Evolutionary conservation across 2,888 invertebrate genomes (phyloP).

Genomic region (Carcina quercana): DNA sequence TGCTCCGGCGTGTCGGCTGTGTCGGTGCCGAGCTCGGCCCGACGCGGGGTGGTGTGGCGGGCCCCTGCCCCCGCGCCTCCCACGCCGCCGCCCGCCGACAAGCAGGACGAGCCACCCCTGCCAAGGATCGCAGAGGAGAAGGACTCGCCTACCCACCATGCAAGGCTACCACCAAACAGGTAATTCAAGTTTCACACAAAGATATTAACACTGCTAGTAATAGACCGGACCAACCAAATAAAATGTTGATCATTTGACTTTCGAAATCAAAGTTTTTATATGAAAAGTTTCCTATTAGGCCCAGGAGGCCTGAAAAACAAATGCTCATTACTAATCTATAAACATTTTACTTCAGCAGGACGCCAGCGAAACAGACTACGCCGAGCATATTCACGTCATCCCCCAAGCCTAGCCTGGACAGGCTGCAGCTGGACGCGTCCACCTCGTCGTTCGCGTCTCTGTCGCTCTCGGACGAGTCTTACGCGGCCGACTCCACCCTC

Average conservation of each 20-base stretch:
- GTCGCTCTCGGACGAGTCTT: slow-evolving; percentile 60
- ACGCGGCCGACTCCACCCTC: slow-evolving; percentile 41
- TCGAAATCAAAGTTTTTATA: too few relatives aligned
- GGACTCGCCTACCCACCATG: slow-evolving; percentile 82
- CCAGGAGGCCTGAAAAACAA: too few relatives aligned
- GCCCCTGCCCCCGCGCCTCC: slow-evolving; percentile 49
- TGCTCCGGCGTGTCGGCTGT: slow-evolving; percentile 67
- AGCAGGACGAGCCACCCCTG: slow-evolving; percentile 67
- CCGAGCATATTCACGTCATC: slow-evolving; percentile 66
- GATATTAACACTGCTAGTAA: too few relatives aligned
- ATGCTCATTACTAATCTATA: too few relatives aligned
- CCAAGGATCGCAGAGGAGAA: slow-evolving; percentile 93
- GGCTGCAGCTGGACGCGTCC: slow-evolving; percentile 40
- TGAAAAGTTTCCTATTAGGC: too few relatives aligned
- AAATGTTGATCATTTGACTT: too few relatives aligned
- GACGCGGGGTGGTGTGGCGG: slow-evolving; percentile 39
- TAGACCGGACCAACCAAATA: too few relatives aligned
- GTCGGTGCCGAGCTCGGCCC: slow-evolving; percentile 40
- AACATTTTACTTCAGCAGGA: slow-evolving; percentile 38
- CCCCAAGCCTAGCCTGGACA: slow-evolving; percentile 49
- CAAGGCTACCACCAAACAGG: slow-evolving; percentile 44
- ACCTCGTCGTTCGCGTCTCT: slow-evolving; percentile 56
- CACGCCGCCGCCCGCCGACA: slow-evolving; percentile 49
- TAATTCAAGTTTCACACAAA: too few relatives aligned
- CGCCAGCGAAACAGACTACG: slow-evolving; percentile 50